phyloP scores from a whole-genome alignment of 1,140 invertebrate genomes.

The Drosophila dunni region DNA sequence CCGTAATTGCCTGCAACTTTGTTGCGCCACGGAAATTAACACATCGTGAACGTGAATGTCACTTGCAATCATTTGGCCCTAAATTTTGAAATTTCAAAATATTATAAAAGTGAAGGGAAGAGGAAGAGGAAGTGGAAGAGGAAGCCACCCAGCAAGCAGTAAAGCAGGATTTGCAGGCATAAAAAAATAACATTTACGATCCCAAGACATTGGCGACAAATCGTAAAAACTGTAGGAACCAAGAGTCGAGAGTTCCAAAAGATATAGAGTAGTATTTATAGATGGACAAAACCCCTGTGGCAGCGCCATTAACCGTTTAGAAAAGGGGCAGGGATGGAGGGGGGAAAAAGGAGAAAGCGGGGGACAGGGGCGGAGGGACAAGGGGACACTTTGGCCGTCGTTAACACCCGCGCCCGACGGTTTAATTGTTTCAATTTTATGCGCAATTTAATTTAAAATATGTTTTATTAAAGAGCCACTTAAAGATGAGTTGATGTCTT shows the following conservation, averaged over 20 bases:
- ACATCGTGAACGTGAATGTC: conserved; percentile 66
- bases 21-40: conserved; percentile 74
- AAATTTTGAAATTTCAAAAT: conserved; percentile 34
- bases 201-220: conserved; percentile 45
- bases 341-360: background rate
- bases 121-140: conserved; percentile 6
- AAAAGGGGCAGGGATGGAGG: background rate
- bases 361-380: background rate
- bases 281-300: conserved; percentile 58
- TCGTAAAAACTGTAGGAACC: conserved; percentile 65
- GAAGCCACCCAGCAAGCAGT: conserved; percentile 69
- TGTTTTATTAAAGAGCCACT: conserved; percentile 82
- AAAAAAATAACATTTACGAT: conserved; percentile 68
- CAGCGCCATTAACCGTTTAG: conserved; percentile 56
- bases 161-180: conserved; percentile 74
- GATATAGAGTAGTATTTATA: conserved; percentile 64
- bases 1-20: conserved; percentile 56
- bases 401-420: conserved; percentile 58
- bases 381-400: conserved; percentile 45
- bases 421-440: conserved; percentile 83
- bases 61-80: conserved; percentile 48
- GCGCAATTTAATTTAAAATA: conserved; percentile 81
- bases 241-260: conserved; percentile 11
- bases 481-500: conserved; percentile 42
- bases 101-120: conserved; percentile 8